Evolutionary conservation across 1,140 invertebrate genomes (phyloP), one percentile per base, ranked within the genome.

Genomic region (Euborellia annulipes): DNA sequence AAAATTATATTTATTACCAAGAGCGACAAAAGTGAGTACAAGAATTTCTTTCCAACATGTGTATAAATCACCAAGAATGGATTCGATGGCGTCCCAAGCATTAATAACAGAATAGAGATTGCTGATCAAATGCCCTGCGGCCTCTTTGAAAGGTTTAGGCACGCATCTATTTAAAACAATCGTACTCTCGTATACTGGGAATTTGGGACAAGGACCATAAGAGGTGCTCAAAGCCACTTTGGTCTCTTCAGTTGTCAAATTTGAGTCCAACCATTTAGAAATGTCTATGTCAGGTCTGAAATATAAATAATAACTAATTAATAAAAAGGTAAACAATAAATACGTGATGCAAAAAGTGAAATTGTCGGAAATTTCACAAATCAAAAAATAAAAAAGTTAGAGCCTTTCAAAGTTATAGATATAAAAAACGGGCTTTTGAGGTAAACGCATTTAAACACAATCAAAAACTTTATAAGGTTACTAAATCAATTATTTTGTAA

Each of bases 81-180:
- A 83, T 61, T 90, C 82, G 47, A 89, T 75, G 27, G 80, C 73
- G 62, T 91, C 85, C 77, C 85, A 88, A 54, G 77, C 81, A 60
- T 91, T 91, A 7, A 93, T 66, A 48, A 85, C 68, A 7, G 75
- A 76, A 67, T 88, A 88, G 46, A 90, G 71, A 58, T 83, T 76
- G 14, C 63, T 69, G 22, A 47, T 32, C 21, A 47, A 20, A 6
- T 69, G 66, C 45, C 69, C 61, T 3, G 72, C 65, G 1, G 79
- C 57, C 41, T 78, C 73, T 50, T 72, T 71, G 6, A 78, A 60
- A 7, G 67, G 59, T 47, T 75, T 77, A 17, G 89, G 89, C 50
- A 93, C 73, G 63, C 90, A 95, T 20, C 89, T 74, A 62, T 91
- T 87, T 41, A 94, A 61, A 36, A 94, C 70, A n/a, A 85, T 74